Percentiles rank a stretch among this genome's conserved stretches.
Conservation (phyloP, 2,888 invertebrate genomes). For the Melinopterus prodromus region DNA sequence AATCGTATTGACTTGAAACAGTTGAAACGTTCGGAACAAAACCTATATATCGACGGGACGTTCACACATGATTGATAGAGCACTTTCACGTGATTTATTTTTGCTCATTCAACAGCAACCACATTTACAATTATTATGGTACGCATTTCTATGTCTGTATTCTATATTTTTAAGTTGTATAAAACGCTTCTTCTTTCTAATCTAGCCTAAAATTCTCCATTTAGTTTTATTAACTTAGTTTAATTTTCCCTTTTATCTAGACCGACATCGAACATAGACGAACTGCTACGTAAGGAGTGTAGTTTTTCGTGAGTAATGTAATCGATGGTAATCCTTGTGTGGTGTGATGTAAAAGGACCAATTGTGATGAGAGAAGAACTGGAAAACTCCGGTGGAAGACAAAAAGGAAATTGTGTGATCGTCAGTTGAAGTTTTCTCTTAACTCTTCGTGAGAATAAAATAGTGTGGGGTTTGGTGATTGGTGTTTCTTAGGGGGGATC, state of each 20-base stretch:
- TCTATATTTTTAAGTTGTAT: background rate
- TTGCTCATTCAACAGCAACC: background rate
- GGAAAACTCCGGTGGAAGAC: background rate
- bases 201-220: background rate
- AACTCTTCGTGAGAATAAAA: background rate
- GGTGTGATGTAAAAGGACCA: background rate
- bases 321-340: background rate
- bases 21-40: background rate
- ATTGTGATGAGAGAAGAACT: background rate
- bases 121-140: background rate
- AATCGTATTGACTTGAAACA: background rate
- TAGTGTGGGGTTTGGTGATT: background rate
- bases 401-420: background rate
- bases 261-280: background rate
- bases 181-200: too few species aligned
- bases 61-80: background rate
- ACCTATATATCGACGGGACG: background rate
- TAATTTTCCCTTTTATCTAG: background rate
- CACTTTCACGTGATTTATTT: background rate
- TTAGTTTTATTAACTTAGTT: background rate
- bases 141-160: background rate
- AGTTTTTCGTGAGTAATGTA: background rate
- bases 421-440: background rate
- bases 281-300: background rate
- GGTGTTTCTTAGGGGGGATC: constrained; percentile 9